phyloP scores from a whole-genome alignment of 1,140 invertebrate genomes.

The Gonioctena quinquepunctata region DNA sequence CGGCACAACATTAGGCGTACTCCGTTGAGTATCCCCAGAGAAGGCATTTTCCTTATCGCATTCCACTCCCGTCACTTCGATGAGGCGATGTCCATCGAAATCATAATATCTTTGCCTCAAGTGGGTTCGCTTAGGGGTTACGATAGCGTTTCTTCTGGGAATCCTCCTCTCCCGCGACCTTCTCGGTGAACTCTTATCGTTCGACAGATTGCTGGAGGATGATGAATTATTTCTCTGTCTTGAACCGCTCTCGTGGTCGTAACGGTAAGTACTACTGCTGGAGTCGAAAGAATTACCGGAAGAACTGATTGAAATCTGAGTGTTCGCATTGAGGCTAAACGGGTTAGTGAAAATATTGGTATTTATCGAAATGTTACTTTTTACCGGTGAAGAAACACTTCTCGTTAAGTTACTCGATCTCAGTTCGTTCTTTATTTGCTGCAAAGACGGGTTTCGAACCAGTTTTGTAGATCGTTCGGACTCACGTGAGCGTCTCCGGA shows the following conservation, averaged over 20 bases:
- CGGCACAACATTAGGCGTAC: not conserved
- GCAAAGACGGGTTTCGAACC: conserved; percentile 51
- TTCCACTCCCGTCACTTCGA: not conserved
- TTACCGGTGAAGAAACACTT: not conserved
- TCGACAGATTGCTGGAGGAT: not conserved
- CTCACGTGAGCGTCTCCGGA: conserved; percentile 70
- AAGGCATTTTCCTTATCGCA: not conserved
- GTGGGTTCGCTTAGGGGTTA: not conserved
- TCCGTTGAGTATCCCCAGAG: not conserved
- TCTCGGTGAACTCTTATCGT: not conserved
- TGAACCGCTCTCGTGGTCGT: not conserved
- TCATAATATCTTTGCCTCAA: not conserved
- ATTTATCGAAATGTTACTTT: not conserved
- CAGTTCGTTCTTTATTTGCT: not conserved
- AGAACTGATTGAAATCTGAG: not conserved
- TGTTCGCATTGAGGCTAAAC: not conserved
- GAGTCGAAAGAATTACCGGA: not conserved
- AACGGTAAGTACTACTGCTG: not conserved
- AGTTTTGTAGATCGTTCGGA: conserved; percentile 41
- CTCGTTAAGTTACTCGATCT: not conserved
- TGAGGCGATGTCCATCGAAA: not conserved
- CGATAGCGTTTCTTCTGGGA: not conserved
- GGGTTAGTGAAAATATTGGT: not conserved
- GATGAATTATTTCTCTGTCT: not conserved
- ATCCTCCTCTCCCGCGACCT: not conserved